These are phyloP conservation scores for Spodoptera littoralis DNA, from an alignment of 2,888 invertebrate species.

Conservation along the genomic window DNA sequence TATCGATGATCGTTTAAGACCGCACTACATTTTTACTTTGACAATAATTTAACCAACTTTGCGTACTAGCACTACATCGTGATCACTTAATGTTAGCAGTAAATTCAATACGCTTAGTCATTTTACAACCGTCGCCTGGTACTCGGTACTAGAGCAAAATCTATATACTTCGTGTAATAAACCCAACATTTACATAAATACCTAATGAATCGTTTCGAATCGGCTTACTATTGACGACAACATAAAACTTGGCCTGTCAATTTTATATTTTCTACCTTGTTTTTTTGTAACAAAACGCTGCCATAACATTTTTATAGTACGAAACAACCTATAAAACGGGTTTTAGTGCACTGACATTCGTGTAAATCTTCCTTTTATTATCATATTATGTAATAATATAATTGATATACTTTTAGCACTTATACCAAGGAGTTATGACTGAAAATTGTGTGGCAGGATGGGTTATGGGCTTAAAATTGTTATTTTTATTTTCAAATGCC, in stretches of 20 bases:
- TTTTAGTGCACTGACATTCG: slow-evolving; percentile 71
- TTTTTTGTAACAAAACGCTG: slow-evolving; percentile 76
- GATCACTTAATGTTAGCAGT: slow-evolving; percentile 21
- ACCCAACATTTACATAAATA: slow-evolving; percentile 73
- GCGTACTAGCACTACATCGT: neutral
- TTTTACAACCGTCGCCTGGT: slow-evolving; percentile 48
- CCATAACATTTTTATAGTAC: slow-evolving; percentile 83
- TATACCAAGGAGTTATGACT: slow-evolving; percentile 31
- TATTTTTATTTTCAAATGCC: slow-evolving; percentile 24
- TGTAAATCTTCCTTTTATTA: slow-evolving; percentile 67
- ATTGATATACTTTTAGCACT: slow-evolving; percentile 28
- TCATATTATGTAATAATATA: slow-evolving; percentile 54
- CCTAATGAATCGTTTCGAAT: slow-evolving; percentile 60
- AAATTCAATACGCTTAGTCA: slow-evolving; percentile 34
- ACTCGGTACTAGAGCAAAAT: slow-evolving; percentile 47
- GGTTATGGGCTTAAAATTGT: slow-evolving; percentile 14
- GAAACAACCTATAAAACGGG: slow-evolving; percentile 76
- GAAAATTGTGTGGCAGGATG: slow-evolving; percentile 15
- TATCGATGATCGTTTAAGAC: too few relatives aligned
- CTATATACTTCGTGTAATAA: slow-evolving; percentile 67
- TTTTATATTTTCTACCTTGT: slow-evolving; percentile 75
- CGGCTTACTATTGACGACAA: slow-evolving; percentile 57
- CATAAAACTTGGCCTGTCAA: slow-evolving; percentile 81
- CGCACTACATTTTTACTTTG: too few relatives aligned
- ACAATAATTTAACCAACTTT: too few relatives aligned